Evolutionary conservation across 2,888 invertebrate genomes (phyloP), one percentile per base, ranked within the genome.

Genomic region (Aricia artaxerxes): DNA sequence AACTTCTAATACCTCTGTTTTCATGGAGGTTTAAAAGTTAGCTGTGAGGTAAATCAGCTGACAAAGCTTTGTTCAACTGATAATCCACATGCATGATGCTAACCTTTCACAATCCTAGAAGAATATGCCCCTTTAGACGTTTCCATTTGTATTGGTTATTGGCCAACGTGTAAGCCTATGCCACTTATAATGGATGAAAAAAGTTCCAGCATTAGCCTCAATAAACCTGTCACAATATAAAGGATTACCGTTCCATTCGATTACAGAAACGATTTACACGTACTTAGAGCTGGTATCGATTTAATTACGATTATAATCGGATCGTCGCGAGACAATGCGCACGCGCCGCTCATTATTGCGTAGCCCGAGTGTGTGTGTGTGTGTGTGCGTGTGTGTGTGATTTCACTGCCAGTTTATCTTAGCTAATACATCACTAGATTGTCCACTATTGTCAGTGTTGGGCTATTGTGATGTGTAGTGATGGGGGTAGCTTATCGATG

Each of bases 391-490:
- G 60, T 61, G 60, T n/a, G 90, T 92, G 88, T 93, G 93, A 92
- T 92, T 93, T 93, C 93, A 90, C 84, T 82, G 82, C 91, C 86
- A 89, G 87, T 88, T 89, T 93, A 93, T 93, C 93, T 89, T 86
- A 85, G 87, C 91, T 90, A 90, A 93, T 92, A 92, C 92, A 94
- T 94, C 93, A 93, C 92, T 89, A 87, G 88, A 89, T 91, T 92
- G 92, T 92, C 92, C 90, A 89, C 89, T 89, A 91, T 91, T 92
- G 92, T 92, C 92, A 91, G 91, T 89, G 91, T 91, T 90, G 91
- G 88, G 83, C 85, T 83, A 83, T 85, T 85, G 85, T 86, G 84
- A 84, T 82, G 31, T 31, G 31, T 76, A 76, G 76, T 76, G 76
- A 35, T 16, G 57, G 69, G 24, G 69, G 64, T 49, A 64, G 44